Evolutionary conservation across 2,888 invertebrate genomes (phyloP), one percentile per base, ranked within the genome.

Genomic region (Taphrorychus bicolor): DNA sequence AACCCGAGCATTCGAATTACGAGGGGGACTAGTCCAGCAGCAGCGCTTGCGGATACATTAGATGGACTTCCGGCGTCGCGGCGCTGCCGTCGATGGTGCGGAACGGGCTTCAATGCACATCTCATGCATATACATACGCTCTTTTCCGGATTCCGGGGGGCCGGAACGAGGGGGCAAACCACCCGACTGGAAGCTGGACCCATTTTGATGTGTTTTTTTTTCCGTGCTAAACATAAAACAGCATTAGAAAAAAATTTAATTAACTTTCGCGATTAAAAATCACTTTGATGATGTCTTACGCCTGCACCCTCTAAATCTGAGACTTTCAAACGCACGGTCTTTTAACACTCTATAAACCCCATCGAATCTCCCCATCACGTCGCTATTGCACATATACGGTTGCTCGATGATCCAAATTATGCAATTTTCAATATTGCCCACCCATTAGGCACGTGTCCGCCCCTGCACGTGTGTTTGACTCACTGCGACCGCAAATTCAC

Each of bases 31-130:
- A 32, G 32, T 3, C 32, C 32, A 32, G 11, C 32, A 32, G 32
- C 11, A 32, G 32, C 45, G 16, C 75, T 76, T 78, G 79, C 85
- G 85, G 85, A 86, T 85, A 85, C 85, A 85, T 85, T 86, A 85
- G 85, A 85, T 85, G 85, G 83, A 85, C 86, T 85, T 86, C 86
- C 86, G 85, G 85, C 77, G 75, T 77, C 77, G 78, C 77, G 76
- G 76, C 76, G 76, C 74, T 75, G 78, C 77, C 61, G 63, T 62
- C 70, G 68, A 82, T 82, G 80, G 82, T 80, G 81, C 81, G 81
- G 80, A 80, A 81, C 81, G 78, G 73, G 74, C 73, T 71, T 75
- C 76, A 77, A 77, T 77, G 75, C 77, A 77, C 76, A 79, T 79
- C 80, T 81, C 82, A 81, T 82, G 81, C 81, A 81, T 81, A 81